Evolutionary conservation across 2,797 vertebrate species (phyloP), one percentile per base, ranked within the genome.

Genomic region (Phoxinus dragarum): DNA sequence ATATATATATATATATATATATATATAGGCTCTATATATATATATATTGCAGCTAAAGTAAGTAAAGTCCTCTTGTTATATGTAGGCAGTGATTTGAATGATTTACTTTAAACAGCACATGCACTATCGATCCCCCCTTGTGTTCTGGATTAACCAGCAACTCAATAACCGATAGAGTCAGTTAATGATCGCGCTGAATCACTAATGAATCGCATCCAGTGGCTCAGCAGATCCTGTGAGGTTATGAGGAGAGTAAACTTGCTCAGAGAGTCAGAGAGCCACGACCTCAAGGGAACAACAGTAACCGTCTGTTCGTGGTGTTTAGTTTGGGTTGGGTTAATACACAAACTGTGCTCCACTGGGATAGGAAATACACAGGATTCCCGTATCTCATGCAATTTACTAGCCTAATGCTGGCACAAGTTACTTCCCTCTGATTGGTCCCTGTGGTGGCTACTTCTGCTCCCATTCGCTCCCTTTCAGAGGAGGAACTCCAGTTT

Each of bases 301-400:
- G 83, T 88, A 87, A 87, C 88, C 61, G 91, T 92, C 92, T 94
- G 94, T 90, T 90, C 87, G 91, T 92, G 92, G 89, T 93, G 88
- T 89, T 93, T 91, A 85, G 87, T 88, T 94, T 94, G 92, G 91
- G 91, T 86, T 64, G 31, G 31, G 54, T 83, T 66, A 66, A 42
- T 74, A 82, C 27, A 82, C 40, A 74, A 72, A 64, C 52, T 82
- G n/a, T 34, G 19, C 69, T 73, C 52, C 0, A 17, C 12, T 5
- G 40, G 17, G 40, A 42, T 64, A 7, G 27, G n/a, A n/a, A n/a
- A n/a, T n/a, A n/a, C n/a, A n/a, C n/a, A n/a, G n/a, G 31, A 66
- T 66, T 66, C 64, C 64, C 64, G 64, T 19, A 12, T 47, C 12
- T n/a, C 68, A 12, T 21, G 9, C 54, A 23, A 59, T 49, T 77